Evolutionary conservation across 2,113 vertebrate species (phyloP), one percentile per base, ranked within the genome.

Genomic region (Meles meles): DNA sequence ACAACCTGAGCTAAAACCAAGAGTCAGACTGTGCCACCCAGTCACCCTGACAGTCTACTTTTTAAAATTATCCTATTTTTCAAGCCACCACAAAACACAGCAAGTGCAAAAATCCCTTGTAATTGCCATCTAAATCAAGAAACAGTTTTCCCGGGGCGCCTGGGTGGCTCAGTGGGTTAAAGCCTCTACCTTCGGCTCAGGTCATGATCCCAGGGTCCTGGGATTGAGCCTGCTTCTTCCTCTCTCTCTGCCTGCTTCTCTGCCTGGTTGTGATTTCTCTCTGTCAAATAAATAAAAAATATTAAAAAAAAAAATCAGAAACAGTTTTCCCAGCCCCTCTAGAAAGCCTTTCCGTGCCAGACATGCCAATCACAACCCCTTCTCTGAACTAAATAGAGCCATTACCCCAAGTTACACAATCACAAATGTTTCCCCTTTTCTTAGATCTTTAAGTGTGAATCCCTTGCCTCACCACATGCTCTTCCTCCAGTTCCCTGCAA

Each of bases 381-480:
- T 61, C 23, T 93, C 3, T 13, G 6, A 21, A 47, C 29, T 42
- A 77, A 61, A 47, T 69, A 27, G 0, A 86, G 34, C 11, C 7
- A 77, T 3, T 77, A 10, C 39, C 7, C 15, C n/a, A 8, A 71
- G 10, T 49, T 74, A 55, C 1, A 87, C 61, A 84, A 63, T 65
- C 23, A 63, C 6, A 11, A 23, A 7, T 42, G 5, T 47, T 86
- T 85, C 23, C 12, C 6, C 12, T 67, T 65, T 69, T 44, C 42
- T 49, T 63, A 14, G 3, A 87, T 57, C 13, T 79, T 69, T 44
- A 77, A 76, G 15, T 65, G 17, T 76, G 39, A 79, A 85, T 63
- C 44, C 11, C 25, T 10, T 67, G 4, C 9, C 2, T 20, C 6
- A 27, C 10, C 11, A 0, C 27, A 47, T 9, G 15, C 14, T 7